Evolutionary conservation across 2,113 vertebrate genomes (phyloP).

Genomic region (Hemiscyllium ocellatum): DNA sequence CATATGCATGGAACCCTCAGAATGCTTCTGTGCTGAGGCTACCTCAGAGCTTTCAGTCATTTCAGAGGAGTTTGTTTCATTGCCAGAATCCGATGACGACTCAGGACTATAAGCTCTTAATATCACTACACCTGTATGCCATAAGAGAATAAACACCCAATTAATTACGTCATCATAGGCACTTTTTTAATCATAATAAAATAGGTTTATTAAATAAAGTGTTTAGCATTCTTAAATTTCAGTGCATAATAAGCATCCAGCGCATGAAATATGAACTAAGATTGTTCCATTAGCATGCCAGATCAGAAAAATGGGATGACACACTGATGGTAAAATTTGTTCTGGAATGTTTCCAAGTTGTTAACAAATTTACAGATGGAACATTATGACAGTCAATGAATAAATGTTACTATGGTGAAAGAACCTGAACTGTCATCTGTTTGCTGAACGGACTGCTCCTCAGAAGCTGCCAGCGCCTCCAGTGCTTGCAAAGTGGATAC

Average conservation of each 20-base stretch:
- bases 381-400: slow-evolving; percentile 75
- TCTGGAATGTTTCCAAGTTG: slow-evolving; percentile 60
- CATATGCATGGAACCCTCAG: slow-evolving; percentile 77
- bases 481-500: slow-evolving; percentile 87
- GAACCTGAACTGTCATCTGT: slow-evolving; percentile 97
- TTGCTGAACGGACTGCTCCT: slow-evolving; percentile 75
- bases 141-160: slow-evolving; percentile 72
- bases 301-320: slow-evolving; percentile 32
- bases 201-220: slow-evolving; percentile 51
- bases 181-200: slow-evolving; percentile 53
- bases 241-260: slow-evolving; percentile 54
- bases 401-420: slow-evolving; percentile 96
- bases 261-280: slow-evolving; percentile 30
- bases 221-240: slow-evolving; percentile 49
- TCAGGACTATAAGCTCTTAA: slow-evolving; percentile 95
- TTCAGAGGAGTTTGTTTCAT: slow-evolving; percentile 98
- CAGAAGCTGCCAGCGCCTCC: slow-evolving; percentile 84
- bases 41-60: slow-evolving; percentile 97
- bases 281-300: slow-evolving; percentile 37
- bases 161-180: slow-evolving; percentile 61
- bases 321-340: slow-evolving; percentile 48
- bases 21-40: slow-evolving; percentile 82
- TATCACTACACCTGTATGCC: slow-evolving; percentile 93
- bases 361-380: slow-evolving; percentile 65
- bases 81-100: slow-evolving; percentile 96